phyloP scores from a whole-genome alignment of 2,888 invertebrate species.

The Lucinisca nassula region DNA sequence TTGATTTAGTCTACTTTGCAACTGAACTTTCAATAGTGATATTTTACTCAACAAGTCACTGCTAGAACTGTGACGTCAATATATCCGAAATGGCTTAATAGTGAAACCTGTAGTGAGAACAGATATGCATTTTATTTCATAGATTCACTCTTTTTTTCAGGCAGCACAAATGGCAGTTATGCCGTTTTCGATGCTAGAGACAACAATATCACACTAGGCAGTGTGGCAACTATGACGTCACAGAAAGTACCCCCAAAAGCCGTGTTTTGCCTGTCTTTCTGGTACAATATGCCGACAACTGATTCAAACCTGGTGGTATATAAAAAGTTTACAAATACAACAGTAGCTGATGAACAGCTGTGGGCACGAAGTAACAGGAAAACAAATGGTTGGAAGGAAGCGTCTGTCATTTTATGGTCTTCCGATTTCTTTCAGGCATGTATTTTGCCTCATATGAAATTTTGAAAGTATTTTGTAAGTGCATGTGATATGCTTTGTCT shows the following conservation, averaged over 20 bases:
- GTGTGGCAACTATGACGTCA: not conserved
- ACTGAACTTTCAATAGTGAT: no score
- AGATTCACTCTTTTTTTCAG: not conserved
- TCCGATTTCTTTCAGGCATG: no score
- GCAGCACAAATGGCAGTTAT: not conserved
- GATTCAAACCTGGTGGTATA: conserved; percentile 22
- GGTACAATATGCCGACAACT: conserved; percentile 55
- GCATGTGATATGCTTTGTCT: no score
- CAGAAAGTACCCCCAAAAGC: conserved; percentile 19
- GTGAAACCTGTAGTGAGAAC: no score
- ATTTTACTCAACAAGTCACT: no score
- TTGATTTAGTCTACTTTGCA: no score
- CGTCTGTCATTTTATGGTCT: not conserved
- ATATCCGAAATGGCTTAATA: no score
- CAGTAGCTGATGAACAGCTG: not conserved
- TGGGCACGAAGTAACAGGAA: not conserved
- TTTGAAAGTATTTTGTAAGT: no score
- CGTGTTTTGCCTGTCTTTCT: conserved; percentile 49
- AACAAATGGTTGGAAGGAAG: not conserved
- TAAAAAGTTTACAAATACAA: not conserved
- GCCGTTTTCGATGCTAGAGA: not conserved
- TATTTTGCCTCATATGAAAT: no score
- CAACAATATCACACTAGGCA: not conserved
- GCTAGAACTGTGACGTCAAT: no score
- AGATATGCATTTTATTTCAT: no score